Evolutionary conservation across 2,113 vertebrate genomes (phyloP).

Genomic region (Psittacara wagleri): DNA sequence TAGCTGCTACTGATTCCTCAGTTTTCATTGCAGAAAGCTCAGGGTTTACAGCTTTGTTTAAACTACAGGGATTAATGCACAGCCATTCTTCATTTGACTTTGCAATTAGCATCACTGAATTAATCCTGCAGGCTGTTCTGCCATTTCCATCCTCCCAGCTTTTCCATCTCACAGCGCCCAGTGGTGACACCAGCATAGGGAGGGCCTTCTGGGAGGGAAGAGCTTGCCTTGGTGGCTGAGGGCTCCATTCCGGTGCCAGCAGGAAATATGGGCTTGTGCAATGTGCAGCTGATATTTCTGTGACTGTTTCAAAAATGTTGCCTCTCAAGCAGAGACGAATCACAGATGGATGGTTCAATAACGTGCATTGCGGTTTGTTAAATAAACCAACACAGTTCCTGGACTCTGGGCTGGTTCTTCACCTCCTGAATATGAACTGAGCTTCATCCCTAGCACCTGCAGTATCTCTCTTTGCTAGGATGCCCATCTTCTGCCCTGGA

Average conservation of each 20-base stretch:
- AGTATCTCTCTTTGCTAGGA: background rate
- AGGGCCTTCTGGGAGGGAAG: background rate
- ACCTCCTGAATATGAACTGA: background rate
- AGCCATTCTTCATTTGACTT: slow-evolving; percentile 58
- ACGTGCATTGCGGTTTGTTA: background rate
- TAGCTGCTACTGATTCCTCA: slow-evolving; percentile 50
- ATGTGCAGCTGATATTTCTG: background rate
- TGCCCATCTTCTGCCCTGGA: background rate
- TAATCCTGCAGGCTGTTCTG: slow-evolving; percentile 35
- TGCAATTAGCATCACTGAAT: slow-evolving; percentile 45
- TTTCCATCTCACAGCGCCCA: background rate
- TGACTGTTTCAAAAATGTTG: background rate
- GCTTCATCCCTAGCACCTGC: background rate
- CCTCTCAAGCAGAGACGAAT: background rate
- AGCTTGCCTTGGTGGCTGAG: fast-evolving
- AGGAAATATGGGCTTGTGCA: background rate
- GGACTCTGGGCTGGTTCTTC: background rate
- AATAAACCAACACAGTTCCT: background rate
- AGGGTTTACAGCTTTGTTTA: slow-evolving; percentile 53
- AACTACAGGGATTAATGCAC: slow-evolving; percentile 44
- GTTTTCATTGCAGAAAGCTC: slow-evolving; percentile 47
- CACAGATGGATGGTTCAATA: background rate
- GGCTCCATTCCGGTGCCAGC: background rate
- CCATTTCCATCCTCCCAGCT: slow-evolving; percentile 39
- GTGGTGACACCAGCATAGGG: background rate